Base-by-base conservation (phyloP, 2,888 invertebrate species). In the Drosophila ochracea region DNA sequence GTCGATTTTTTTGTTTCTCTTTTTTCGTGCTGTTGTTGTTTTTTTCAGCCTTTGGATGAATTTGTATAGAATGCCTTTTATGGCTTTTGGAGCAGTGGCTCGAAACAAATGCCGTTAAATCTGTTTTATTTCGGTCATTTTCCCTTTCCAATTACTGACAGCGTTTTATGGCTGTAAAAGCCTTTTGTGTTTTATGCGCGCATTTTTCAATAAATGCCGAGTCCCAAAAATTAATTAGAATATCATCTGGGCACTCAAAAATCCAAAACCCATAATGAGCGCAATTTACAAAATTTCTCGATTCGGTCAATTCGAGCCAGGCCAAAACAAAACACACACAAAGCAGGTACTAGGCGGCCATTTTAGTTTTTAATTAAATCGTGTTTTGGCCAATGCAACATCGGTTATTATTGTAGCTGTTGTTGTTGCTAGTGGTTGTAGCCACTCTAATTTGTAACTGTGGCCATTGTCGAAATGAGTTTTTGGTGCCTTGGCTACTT, bases 241-340 rank as follows among this genome's bases (percentile, higher is more conserved):
- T 64, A 70, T 59, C 77, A 68, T 64, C 66, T 55, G 63, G 63
- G 63, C 58, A 82, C 80, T 80, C 74, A 78, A 83, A 90, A 80
- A 78, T 90, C 89, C 77, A 90, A 87, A 89, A 73, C 84, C 74
- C 80, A 82, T 91, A 88, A 89, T 88, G 78, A 82, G 77, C 58
- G 80, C 74, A 87, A 84, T 85, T 91, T 88, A 76, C 73, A 83
- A 81, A 83, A 85, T 84, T 85, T 79, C 76, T 69, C 68, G 68
- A 88, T 83, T 73, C 55, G 65, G 65, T 74, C 76, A 50, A 57
- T 52, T 50, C 21, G 37, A 47, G 47, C 5, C 28, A 28, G 19
- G 19, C 55, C 55, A 33, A 54, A 71, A 54, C 69, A 68, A 33
- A 49, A 33, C 41, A 37, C 53, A 47, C 58, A 54, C 64, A 64